These are phyloP conservation scores for Gallinago media DNA, from an alignment of 2,113 vertebrate species.

Conservation along the genomic window DNA sequence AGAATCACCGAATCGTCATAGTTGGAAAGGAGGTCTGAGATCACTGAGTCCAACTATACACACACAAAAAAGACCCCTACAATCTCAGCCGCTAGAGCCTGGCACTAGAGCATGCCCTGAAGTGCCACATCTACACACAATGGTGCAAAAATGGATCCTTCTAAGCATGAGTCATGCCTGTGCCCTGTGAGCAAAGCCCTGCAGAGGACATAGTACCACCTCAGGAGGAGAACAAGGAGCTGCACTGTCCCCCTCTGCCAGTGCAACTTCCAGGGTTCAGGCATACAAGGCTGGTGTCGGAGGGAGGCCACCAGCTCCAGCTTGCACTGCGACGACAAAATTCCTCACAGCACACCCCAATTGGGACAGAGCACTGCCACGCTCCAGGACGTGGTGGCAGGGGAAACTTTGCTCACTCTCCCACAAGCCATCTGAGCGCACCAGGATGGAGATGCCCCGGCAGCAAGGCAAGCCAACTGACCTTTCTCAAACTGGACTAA, in stretches of 20 bases:
- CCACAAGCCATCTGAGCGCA: not conserved
- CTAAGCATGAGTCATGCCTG: not conserved
- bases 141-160: accelerated
- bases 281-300: not conserved
- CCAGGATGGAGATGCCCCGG: accelerated
- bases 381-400: accelerated
- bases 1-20: too few species aligned
- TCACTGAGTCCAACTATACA: too few species aligned
- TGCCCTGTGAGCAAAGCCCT: not conserved
- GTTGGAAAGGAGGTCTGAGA: too few species aligned
- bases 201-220: accelerated
- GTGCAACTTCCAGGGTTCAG: not conserved
- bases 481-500: not conserved
- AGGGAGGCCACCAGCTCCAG: not conserved
- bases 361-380: not conserved
- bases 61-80: too few species aligned
- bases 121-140: too few species aligned
- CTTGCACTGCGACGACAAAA: not conserved
- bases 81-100: too few species aligned
- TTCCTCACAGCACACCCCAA: too few species aligned
- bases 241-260: not conserved
- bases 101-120: too few species aligned
- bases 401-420: not conserved
- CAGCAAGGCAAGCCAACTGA: not conserved
- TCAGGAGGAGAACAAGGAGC: not conserved